Evolutionary conservation across 64 coral and sea anemone genomes (phyloP).

Genomic region (Stichodactyla helianthus): DNA sequence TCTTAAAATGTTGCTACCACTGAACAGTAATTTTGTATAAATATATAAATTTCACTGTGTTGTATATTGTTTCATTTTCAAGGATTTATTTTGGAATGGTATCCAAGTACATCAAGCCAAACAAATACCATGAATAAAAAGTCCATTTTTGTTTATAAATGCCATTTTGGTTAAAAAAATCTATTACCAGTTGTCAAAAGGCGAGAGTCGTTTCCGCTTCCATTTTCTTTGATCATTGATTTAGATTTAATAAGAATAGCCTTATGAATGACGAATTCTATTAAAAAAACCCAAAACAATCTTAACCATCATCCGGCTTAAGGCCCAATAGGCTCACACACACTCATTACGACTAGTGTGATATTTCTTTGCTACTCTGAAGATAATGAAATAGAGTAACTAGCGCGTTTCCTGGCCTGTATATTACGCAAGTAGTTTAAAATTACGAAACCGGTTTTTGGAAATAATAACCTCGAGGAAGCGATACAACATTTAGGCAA

Average conservation of each 20-base stretch:
- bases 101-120: conserved; percentile 2
- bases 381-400: conserved; percentile 18
- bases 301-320: conserved; percentile 16
- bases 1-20: neutral
- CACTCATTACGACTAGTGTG: conserved; percentile 10
- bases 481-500: neutral
- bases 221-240: neutral
- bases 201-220: neutral
- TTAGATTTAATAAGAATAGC: conserved; percentile 15
- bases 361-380: conserved; percentile 22
- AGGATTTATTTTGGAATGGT: neutral
- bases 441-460: neutral
- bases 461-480: neutral
- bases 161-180: conserved; percentile 12
- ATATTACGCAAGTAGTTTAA: conserved; percentile 7
- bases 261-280: conserved; percentile 10
- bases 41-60: neutral
- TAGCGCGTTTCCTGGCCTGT: neutral
- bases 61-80: neutral
- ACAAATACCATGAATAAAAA: neutral
- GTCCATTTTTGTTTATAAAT: neutral
- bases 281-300: conserved; percentile 1
- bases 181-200: conserved; percentile 17
- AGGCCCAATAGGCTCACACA: neutral
- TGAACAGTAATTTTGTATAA: neutral